Evolutionary conservation across 1,140 invertebrate genomes (phyloP), one percentile per base, ranked within the genome.

Genomic region (Paracyclopina nana): DNA sequence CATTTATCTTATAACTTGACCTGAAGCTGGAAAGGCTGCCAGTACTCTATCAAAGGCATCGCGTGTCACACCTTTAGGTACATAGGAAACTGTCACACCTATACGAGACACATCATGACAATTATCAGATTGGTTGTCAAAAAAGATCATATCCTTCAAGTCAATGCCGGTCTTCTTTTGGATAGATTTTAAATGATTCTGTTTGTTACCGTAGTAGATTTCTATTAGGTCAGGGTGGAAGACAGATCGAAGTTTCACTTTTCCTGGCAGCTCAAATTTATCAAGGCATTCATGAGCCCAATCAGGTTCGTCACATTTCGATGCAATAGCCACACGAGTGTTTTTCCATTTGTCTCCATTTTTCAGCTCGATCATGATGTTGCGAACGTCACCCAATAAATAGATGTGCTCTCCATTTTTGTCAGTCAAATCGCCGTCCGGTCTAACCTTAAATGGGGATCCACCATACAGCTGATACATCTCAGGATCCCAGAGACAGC

Each of bases 401-500:
- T 38, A 9, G 12, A 50, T 31, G 5, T n/a, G 1, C 5, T 27
- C 22, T 4, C 34, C 34, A 20, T 12, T 22, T 20, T 38, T 31
- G 28, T 50, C 48, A 18, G 18, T 20, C 18, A 50, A 25, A 18
- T 26, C 24, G 2, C 48, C 48, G 25, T 50, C 34, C 5, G 22
- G 31, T 12, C 18, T 31, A 5, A 14, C 9, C 18, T 31, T 50
- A 24, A 50, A 50, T 3, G 48, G 48, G 6, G 48, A 28, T 50
- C 48, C 48, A 2, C 48, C 48, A 28, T 31, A 50, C 1, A 50
- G 31, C 29, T 50, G 29, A 18, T 50, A 50, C 48, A 50, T 50
- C 24, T 50, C 48, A 2, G 48, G 48, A 16, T 50, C 48, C 48
- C 48, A 50, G 2, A 50, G 29, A 50, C 48, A 50, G 18, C 48